phyloP scores from a whole-genome alignment of 2,888 invertebrate species.

The Anodontia alba region DNA sequence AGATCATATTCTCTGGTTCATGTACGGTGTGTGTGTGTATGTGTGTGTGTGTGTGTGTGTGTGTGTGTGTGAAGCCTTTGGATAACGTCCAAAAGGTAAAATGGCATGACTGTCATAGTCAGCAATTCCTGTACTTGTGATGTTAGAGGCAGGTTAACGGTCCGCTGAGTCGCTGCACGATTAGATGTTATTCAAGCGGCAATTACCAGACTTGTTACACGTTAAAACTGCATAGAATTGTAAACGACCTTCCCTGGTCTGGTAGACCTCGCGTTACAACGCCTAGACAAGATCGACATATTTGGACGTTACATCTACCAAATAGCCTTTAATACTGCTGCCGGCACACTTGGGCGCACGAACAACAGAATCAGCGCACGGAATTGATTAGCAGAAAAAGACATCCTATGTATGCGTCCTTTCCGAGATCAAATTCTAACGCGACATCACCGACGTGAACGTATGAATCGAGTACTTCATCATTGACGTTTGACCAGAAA shows the following conservation, averaged over 20 bases:
- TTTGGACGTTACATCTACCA: no score
- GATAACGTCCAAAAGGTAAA: not conserved
- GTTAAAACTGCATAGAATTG: not conserved
- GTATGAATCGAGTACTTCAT: not conserved
- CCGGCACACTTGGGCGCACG: no score
- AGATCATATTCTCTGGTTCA: not conserved
- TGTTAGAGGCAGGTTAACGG: not conserved
- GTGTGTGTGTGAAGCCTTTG: not conserved
- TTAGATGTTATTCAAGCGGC: not conserved
- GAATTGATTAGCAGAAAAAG: not conserved
- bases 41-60: no score
- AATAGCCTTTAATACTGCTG: no score
- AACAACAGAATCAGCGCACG: no score
- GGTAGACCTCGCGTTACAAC: no score
- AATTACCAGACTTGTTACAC: not conserved
- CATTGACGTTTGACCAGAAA: not conserved
- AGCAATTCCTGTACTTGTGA: not conserved
- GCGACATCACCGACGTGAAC: no score
- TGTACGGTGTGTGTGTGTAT: not conserved
- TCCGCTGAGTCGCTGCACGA: not conserved
- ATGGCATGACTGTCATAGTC: not conserved
- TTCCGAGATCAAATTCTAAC: not conserved
- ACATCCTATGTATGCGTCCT: not conserved
- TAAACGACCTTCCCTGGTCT: no score
- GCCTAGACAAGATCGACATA: no score